Evolutionary conservation across 1,140 invertebrate genomes (phyloP), one percentile per base, ranked within the genome.

Genomic region (Saccostrea cuccullata): DNA sequence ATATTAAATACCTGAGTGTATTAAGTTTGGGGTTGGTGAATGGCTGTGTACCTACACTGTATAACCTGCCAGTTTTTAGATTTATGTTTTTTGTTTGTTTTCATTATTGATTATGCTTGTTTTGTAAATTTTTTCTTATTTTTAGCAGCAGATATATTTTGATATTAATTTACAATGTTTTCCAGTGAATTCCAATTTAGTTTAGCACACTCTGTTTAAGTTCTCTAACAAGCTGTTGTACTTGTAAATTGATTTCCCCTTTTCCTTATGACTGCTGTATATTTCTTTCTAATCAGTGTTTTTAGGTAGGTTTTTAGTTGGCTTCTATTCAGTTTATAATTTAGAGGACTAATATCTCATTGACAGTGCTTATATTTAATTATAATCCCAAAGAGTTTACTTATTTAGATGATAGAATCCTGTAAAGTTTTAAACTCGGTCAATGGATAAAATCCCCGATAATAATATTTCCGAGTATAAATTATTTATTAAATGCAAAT

Each of bases 381-480:
- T 17, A 60, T 20, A 64, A 64, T 6, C 15, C 17, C 58, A 64
- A 20, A 20, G 3, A 58, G 56, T 11, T 17, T 0, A 64, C 6
- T 17, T 64, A 64, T 20, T 17, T 64, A 15, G 8, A 73, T 23
- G 15, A 77, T 36, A 77, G 26, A 36, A 47, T 47, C 47, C 47
- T 47, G 30, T 36, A 36, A 47, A 47, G 47, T 47, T 36, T 36
- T 23, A 30, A 77, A 30, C 70, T 77, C 70, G 70, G 70, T 77
- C 23, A 77, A 5, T 77, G 70, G 70, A 77, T 77, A 77, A 77
- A 77, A 77, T 77, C 70, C 70, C 11, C 12, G 17, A 26, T 30
- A 13, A 30, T 77, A 30, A 77, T 77, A 77, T 30, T 60, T 64
- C 70, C 70, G 70, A 77, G 70, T 77, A 77, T 77, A 77, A 77